phyloP scores from a whole-genome alignment of 1,140 invertebrate species.

The Macrosteles quadrilineatus region DNA sequence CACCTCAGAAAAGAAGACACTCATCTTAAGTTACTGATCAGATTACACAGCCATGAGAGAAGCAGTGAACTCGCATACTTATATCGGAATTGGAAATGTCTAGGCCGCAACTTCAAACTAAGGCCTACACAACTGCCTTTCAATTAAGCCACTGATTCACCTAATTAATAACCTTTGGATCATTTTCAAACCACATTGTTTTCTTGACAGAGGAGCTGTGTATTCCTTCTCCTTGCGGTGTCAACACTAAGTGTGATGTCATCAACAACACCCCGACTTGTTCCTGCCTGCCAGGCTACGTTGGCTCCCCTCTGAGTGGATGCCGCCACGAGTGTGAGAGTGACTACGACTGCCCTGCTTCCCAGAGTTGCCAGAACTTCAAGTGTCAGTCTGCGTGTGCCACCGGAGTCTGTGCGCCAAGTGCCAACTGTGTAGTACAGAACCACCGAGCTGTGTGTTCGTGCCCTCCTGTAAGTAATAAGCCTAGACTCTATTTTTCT shows the following conservation, averaged over 20 bases:
- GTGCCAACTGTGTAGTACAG: slow-evolving; percentile 75
- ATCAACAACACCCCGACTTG: slow-evolving; percentile 73
- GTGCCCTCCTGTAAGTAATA: slow-evolving; percentile 68
- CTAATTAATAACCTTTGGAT: neutral
- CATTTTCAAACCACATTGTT: slow-evolving; percentile 23
- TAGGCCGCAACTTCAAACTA: neutral
- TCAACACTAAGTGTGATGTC: slow-evolving; percentile 77
- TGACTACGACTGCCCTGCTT: slow-evolving; percentile 69
- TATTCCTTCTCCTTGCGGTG: slow-evolving; percentile 75
- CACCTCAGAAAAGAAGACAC: too few species aligned
- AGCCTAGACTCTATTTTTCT: too few species aligned
- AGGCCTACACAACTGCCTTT: neutral
- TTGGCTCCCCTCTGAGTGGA: slow-evolving; percentile 70
- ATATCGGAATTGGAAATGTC: slow-evolving; percentile 1
- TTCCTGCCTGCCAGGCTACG: slow-evolving; percentile 69
- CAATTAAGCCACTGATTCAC: neutral
- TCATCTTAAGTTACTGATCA: too few species aligned
- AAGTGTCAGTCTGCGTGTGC: slow-evolving; percentile 76
- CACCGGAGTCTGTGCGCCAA: slow-evolving; percentile 70
- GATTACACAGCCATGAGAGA: too few species aligned
- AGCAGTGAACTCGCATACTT: neutral
- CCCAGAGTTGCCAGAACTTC: slow-evolving; percentile 70
- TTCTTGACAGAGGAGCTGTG: slow-evolving; percentile 75
- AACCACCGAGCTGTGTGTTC: slow-evolving; percentile 79
- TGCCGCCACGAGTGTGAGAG: slow-evolving; percentile 78